Percentiles rank a stretch among this genome's conserved stretches.
These are phyloP conservation scores for Lepidostoma basale DNA, from an alignment of 1,140 invertebrate genomes.

Conservation along the genomic window DNA sequence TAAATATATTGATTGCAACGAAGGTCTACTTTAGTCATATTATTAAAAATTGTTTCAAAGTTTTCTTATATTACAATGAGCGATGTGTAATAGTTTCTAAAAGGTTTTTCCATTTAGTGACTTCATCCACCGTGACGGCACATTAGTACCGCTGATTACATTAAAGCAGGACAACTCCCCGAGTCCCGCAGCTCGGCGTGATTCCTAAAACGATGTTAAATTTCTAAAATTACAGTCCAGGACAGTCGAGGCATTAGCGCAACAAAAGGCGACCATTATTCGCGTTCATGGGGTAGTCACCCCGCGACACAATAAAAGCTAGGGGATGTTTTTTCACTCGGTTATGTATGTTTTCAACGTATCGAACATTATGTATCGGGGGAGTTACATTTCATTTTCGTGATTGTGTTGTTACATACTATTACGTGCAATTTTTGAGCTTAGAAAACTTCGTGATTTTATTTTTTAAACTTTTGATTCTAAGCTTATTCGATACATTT, in stretches of 20 bases:
- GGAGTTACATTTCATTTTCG: too few relatives aligned
- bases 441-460: too few relatives aligned
- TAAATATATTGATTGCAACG: too few relatives aligned
- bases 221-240: conserved; percentile 45
- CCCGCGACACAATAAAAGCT: conserved; percentile 24
- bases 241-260: conserved; percentile 42
- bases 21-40: too few relatives aligned
- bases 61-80: not conserved
- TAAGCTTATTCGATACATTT: too few relatives aligned
- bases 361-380: not conserved
- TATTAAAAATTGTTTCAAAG: too few relatives aligned
- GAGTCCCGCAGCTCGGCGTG: conserved; percentile 1
- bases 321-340: conserved; percentile 39
- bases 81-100: conserved; percentile 1
- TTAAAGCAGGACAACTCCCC: not conserved
- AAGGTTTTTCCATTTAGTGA: conserved; percentile 6
- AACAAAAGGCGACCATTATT: conserved; percentile 46
- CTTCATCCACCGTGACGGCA: not conserved
- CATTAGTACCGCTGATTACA: not conserved
- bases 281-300: conserved; percentile 38
- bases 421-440: too few relatives aligned
- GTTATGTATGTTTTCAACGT: too few relatives aligned
- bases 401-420: too few relatives aligned
- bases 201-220: conserved; percentile 44
- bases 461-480: too few relatives aligned